Conservation (phyloP, 2,113 vertebrate species). For the Coryphaenoides rupestris region DNA sequence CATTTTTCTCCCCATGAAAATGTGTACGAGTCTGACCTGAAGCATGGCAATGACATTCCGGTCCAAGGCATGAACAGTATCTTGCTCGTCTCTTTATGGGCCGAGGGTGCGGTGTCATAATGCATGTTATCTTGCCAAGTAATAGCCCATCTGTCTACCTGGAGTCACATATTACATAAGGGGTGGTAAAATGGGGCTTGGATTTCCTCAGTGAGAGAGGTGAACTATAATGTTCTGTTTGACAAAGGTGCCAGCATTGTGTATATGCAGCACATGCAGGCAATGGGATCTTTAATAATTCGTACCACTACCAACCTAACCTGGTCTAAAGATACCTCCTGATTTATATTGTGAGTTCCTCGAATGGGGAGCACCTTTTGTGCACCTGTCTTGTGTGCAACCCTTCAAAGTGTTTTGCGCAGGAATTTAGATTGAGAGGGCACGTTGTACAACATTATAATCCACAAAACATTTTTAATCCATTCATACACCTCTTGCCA, state of each 20-base stretch:
- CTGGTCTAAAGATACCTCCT: no score
- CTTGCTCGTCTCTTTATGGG: no score
- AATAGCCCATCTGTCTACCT: constrained; percentile 34
- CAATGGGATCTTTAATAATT: no score
- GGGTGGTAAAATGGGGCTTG: constrained; percentile 34
- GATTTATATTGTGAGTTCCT: no score
- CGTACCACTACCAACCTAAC: no score
- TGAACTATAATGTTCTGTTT: constrained; percentile 5
- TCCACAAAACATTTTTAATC: constrained; percentile 69
- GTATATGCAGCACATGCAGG: no score
- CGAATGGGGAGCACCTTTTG: no score
- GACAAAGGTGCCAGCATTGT: constrained; percentile 30
- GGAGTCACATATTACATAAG: constrained; percentile 47
- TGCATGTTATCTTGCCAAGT: constrained; percentile 20
- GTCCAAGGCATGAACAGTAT: no score
- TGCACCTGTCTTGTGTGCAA: not conserved
- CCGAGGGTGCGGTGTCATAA: not conserved
- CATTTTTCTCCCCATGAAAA: no score
- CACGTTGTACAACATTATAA: constrained; percentile 62
- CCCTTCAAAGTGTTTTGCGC: constrained; percentile 33
- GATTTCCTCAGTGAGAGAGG: constrained; percentile 32
- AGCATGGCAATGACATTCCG: no score
- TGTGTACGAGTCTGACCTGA: no score
- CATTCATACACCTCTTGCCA: constrained; percentile 40
- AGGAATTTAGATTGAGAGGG: constrained; percentile 43